Conservation (phyloP, 2,888 invertebrate species). For the Lapara coniferarum region DNA sequence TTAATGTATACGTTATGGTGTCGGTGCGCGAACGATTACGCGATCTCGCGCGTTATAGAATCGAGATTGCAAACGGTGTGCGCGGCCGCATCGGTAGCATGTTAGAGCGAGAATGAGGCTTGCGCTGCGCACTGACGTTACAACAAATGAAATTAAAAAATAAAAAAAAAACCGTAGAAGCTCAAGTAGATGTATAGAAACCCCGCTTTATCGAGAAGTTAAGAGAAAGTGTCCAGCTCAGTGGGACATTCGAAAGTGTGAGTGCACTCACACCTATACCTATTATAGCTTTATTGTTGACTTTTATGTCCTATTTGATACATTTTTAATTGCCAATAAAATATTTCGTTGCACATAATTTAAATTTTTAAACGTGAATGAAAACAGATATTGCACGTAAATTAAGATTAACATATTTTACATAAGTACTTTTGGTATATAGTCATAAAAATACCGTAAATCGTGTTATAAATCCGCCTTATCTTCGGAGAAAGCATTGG, state of each 20-base stretch:
- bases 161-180: constrained; percentile 52
- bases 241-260: constrained; percentile 74
- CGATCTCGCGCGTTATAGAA: constrained; percentile 39
- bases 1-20: constrained; percentile 43
- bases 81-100: constrained; percentile 65
- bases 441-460: too few species aligned
- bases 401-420: too few species aligned
- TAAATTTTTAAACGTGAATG: background rate
- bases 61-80: constrained; percentile 43
- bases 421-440: too few species aligned
- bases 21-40: constrained; percentile 49
- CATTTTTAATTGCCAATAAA: too few species aligned
- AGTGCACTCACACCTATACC: constrained; percentile 46
- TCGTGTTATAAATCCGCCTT: too few species aligned
- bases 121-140: constrained; percentile 66
- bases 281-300: constrained; percentile 30
- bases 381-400: background rate
- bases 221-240: constrained; percentile 66
- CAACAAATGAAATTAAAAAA: constrained; percentile 72
- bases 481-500: too few species aligned
- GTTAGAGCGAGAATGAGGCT: constrained; percentile 69
- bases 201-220: constrained; percentile 54
- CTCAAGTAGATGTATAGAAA: constrained; percentile 62
- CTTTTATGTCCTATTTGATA: constrained; percentile 28
- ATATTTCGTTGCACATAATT: background rate